A percentile compares a stretch with the other conserved stretches of the same genome.
phyloP scores from a whole-genome alignment of 2,888 invertebrate genomes.

The Nomada ruficornis region DNA sequence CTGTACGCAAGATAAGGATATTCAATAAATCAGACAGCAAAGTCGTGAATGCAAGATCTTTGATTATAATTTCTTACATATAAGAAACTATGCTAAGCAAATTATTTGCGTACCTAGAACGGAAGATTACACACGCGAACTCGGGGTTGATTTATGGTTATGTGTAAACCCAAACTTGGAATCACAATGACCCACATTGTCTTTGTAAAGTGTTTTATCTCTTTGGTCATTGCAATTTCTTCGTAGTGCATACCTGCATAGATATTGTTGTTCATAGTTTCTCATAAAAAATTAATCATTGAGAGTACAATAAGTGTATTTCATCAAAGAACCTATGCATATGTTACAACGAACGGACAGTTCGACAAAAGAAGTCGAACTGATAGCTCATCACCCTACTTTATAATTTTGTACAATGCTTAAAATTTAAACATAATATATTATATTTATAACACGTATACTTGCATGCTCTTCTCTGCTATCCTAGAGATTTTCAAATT shows the following conservation, averaged over 20 bases:
- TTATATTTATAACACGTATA: no score
- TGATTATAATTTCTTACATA: background rate
- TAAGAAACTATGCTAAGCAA: background rate
- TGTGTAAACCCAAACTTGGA: background rate
- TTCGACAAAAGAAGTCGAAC: no score
- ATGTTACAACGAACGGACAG: no score
- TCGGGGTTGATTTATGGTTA: slow-evolving; percentile 1
- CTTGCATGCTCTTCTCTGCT: no score
- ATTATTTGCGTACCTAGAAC: background rate
- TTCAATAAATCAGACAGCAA: background rate
- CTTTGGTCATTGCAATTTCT: background rate
- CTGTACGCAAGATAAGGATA: background rate
- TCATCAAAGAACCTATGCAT: no score
- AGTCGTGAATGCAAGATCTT: background rate
- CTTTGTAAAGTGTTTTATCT: background rate
- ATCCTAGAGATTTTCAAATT: no score
- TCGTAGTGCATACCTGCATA: background rate
- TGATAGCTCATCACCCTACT: no score
- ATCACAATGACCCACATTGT: background rate
- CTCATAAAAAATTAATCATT: no score
- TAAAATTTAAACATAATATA: no score
- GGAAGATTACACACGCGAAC: background rate
- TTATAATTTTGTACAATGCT: no score
- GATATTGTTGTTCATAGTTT: no score
- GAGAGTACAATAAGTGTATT: no score